Conservation (phyloP, 2,113 vertebrate genomes). For the Hydropotes inermis region DNA sequence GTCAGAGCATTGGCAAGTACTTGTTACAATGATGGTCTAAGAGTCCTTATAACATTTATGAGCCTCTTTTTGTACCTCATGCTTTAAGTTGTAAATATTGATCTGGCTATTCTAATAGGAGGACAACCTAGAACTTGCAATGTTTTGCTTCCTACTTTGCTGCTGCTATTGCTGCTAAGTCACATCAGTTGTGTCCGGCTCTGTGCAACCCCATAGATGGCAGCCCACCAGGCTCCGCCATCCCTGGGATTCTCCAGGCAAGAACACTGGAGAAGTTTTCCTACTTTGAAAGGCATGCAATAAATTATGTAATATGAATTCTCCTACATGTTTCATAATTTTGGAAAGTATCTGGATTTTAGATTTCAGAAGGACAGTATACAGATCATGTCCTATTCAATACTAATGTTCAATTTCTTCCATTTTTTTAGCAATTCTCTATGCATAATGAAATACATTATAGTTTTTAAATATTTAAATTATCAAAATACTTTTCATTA, state of each 20-base stretch:
- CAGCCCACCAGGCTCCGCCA: too few species aligned
- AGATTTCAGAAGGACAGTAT: background rate
- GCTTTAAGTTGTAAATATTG: background rate
- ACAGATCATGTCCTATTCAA: background rate
- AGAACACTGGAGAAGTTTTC: too few species aligned
- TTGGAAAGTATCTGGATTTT: background rate
- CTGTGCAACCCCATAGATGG: too few species aligned
- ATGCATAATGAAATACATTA: background rate
- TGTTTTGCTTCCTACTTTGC: background rate
- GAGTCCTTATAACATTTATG: background rate
- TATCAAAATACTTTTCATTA: background rate
- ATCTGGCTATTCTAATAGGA: background rate
- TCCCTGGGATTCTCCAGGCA: too few species aligned
- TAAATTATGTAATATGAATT: background rate
- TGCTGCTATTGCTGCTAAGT: too few species aligned
- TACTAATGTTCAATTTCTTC: background rate
- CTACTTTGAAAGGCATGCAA: background rate
- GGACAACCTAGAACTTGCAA: background rate
- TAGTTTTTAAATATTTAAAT: background rate
- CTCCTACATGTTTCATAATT: background rate
- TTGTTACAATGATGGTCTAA: background rate
- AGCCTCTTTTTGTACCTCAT: background rate
- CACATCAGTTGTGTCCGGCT: too few species aligned
- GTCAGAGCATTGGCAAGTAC: rapidly evolving
- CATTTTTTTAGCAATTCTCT: background rate